Evolutionary conservation across 2,888 invertebrate species (phyloP).

Genomic region (Lepidochrysops patricia): DNA sequence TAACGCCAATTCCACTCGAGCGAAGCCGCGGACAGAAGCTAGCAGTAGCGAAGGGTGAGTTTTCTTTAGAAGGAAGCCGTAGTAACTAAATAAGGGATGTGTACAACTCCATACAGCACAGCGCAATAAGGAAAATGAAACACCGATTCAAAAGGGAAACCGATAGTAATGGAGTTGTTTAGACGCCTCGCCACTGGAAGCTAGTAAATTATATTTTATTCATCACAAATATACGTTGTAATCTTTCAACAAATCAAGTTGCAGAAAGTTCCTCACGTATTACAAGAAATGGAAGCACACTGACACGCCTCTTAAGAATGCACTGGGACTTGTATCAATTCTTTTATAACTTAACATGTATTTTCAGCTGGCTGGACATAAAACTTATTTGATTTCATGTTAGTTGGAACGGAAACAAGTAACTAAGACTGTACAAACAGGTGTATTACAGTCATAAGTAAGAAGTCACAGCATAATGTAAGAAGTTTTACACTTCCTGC

Average conservation of each 20-base stretch:
- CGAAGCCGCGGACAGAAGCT: no score
- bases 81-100: no score
- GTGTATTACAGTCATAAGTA: background rate
- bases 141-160: no score
- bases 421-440: background rate
- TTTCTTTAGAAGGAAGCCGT: no score
- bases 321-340: background rate
- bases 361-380: background rate
- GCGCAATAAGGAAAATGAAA: no score
- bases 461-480: background rate
- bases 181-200: background rate
- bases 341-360: background rate
- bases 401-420: background rate
- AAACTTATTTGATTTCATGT: background rate
- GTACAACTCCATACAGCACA: no score
- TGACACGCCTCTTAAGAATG: background rate
- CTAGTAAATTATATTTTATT: background rate
- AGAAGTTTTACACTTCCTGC: background rate
- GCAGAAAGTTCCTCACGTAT: background rate
- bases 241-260: background rate
- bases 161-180: no score
- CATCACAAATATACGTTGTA: background rate
- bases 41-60: no score
- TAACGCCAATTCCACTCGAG: no score
- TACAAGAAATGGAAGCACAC: background rate